Conservation (phyloP, 2,888 invertebrate species). For the Eueremaeus valkanovi region DNA sequence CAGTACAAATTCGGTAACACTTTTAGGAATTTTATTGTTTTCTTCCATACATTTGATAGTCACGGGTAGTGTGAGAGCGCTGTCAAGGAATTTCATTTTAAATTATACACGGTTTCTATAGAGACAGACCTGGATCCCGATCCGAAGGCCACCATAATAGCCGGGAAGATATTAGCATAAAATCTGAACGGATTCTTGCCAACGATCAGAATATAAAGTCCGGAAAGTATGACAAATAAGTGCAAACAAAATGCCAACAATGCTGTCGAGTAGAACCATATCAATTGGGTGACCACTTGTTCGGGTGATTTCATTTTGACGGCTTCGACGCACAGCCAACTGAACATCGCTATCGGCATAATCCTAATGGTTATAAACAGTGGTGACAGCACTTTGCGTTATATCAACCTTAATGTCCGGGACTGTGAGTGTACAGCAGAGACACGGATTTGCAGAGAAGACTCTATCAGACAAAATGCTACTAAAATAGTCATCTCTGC, state of each 20-base stretch:
- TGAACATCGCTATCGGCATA: slow-evolving; percentile 39
- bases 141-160: slow-evolving; percentile 28
- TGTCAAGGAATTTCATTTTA: background rate
- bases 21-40: background rate
- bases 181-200: slow-evolving; percentile 24
- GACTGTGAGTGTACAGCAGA: too few relatives aligned
- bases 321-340: slow-evolving; percentile 38
- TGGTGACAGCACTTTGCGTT: too few relatives aligned
- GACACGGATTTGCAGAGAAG: too few relatives aligned
- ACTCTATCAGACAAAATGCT: too few relatives aligned
- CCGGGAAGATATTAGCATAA: slow-evolving; percentile 21
- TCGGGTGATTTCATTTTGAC: slow-evolving; percentile 30
- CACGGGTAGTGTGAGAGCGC: slow-evolving; percentile 38
- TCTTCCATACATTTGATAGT: slow-evolving; percentile 40
- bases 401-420: too few relatives aligned
- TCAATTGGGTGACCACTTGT: slow-evolving; percentile 13
- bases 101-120: background rate
- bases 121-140: slow-evolving; percentile 9
- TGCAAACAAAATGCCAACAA: background rate
- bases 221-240: slow-evolving; percentile 21
- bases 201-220: background rate
- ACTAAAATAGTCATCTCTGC: too few relatives aligned
- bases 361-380: too few relatives aligned
- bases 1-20: slow-evolving; percentile 24
- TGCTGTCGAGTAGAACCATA: background rate